Percentiles rank a stretch among this genome's conserved stretches.
phyloP scores from a whole-genome alignment of 2,113 vertebrate genomes.

The Phyllostomus hastatus region DNA sequence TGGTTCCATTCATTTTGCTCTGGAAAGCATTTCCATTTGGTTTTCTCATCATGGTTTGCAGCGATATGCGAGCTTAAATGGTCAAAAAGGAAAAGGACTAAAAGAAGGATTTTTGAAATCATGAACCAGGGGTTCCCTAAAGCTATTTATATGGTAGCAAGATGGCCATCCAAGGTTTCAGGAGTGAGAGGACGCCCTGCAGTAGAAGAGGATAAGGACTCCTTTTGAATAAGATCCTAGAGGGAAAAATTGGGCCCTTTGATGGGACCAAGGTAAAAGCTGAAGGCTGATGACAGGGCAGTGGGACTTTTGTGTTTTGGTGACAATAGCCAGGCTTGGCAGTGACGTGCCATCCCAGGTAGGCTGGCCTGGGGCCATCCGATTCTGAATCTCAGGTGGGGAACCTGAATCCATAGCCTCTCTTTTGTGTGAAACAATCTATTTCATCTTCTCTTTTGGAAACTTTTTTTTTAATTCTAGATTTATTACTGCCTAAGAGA shows the following conservation, averaged over 20 bases:
- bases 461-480: not conserved
- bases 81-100: not conserved
- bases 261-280: not conserved
- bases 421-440: not conserved
- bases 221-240: not conserved
- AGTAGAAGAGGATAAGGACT: not conserved
- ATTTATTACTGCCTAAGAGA: not conserved
- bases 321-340: not conserved
- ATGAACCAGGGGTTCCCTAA: not conserved
- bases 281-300: not conserved
- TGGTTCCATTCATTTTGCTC: conserved; percentile 38
- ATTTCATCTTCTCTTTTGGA: not conserved
- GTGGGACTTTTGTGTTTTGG: not conserved
- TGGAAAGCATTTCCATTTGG: conserved; percentile 46
- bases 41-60: conserved; percentile 50
- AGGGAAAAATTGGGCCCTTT: not conserved
- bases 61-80: not conserved
- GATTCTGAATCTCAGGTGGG: not conserved
- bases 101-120: not conserved
- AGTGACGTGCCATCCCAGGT: not conserved
- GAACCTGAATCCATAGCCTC: not conserved
- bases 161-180: not conserved
- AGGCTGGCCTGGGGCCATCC: not conserved
- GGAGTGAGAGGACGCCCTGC: not conserved
- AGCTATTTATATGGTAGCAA: not conserved